Evolutionary conservation across 2,888 invertebrate species (phyloP).

Genomic region (Willowsia nigromaculata): DNA sequence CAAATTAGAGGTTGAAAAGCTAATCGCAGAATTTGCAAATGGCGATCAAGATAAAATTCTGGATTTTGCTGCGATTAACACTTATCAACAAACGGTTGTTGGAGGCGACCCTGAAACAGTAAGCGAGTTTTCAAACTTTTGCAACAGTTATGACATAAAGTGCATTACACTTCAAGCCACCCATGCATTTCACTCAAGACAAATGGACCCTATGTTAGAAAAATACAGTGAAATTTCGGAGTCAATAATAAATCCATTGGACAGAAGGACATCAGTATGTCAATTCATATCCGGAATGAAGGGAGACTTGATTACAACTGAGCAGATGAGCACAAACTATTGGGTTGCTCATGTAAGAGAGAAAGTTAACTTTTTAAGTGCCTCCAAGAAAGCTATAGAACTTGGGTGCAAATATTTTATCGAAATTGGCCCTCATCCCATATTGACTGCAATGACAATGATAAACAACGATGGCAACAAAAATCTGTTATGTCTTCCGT

Average conservation of each 20-base stretch:
- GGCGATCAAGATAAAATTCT: background rate
- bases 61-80: constrained; percentile 68
- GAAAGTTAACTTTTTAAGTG: constrained; percentile 65
- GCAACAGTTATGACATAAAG: constrained; percentile 16
- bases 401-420: constrained; percentile 52
- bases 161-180: constrained; percentile 39
- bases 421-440: constrained; percentile 72
- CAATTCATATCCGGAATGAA: constrained; percentile 70
- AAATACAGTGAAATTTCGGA: constrained; percentile 44
- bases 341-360: constrained; percentile 72
- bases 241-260: background rate
- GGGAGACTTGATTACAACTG: constrained; percentile 16
- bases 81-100: constrained; percentile 62
- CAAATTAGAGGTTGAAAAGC: background rate
- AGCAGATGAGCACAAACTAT: constrained; percentile 54
- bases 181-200: constrained; percentile 67
- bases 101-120: constrained; percentile 49
- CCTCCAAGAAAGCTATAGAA: constrained; percentile 47
- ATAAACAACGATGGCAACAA: background rate
- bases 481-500: constrained; percentile 31
- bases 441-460: constrained; percentile 61
- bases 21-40: background rate
- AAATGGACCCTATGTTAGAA: constrained; percentile 62
- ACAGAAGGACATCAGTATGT: background rate
- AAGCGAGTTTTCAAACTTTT: constrained; percentile 4